A percentile compares a stretch with the other conserved stretches of the same genome.
phyloP scores from a whole-genome alignment of 2,888 invertebrate species.

The Tipula lateralis region DNA sequence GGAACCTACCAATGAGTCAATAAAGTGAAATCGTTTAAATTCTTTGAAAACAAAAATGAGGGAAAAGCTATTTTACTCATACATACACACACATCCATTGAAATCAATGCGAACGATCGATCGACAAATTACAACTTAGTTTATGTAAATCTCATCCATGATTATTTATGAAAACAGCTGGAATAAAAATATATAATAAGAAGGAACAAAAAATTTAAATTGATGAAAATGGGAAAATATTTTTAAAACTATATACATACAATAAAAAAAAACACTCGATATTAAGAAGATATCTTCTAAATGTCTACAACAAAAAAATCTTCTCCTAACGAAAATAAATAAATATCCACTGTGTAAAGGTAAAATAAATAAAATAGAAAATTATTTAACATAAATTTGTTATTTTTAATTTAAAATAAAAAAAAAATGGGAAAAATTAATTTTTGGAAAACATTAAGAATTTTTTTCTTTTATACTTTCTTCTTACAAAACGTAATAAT shows the following conservation, averaged over 20 bases:
- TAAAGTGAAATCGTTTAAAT: too few relatives aligned
- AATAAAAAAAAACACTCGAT: background rate
- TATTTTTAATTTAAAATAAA: constrained; percentile 19
- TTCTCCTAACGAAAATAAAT: background rate
- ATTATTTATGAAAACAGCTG: constrained; percentile 11
- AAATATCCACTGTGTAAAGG: background rate
- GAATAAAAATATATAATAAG: background rate
- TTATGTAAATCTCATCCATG: background rate
- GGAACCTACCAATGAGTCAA: too few relatives aligned
- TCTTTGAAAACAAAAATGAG: too few relatives aligned
- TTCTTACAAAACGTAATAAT: background rate
- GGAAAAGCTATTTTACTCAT: too few relatives aligned
- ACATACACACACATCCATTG: too few relatives aligned
- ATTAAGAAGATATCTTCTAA: background rate
- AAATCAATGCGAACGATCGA: background rate
- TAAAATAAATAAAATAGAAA: constrained; percentile 13
- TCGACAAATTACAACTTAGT: background rate
- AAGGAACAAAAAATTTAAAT: background rate
- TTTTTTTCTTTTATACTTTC: background rate
- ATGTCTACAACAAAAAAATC: background rate
- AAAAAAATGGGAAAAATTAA: background rate
- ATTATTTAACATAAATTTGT: constrained; percentile 4
- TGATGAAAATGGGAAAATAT: background rate
- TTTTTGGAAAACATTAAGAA: background rate
- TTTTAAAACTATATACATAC: background rate